phyloP scores from a whole-genome alignment of 1,140 invertebrate genomes.

The Argopecten irradians region DNA sequence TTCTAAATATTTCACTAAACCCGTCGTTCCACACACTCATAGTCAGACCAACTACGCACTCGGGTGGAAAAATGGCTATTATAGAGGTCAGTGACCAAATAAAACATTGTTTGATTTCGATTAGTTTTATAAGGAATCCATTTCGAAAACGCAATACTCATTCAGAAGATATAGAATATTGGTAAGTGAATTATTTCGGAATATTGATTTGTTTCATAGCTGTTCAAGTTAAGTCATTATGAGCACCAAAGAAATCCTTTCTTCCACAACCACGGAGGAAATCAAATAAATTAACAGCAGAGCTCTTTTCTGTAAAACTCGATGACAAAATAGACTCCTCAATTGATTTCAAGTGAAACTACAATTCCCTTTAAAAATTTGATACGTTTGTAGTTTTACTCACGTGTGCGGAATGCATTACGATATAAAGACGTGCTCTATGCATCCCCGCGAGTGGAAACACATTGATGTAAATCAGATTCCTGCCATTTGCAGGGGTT shows the following conservation, averaged over 20 bases:
- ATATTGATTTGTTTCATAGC: neutral
- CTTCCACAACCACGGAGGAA: neutral
- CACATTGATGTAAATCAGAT: neutral
- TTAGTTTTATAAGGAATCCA: neutral
- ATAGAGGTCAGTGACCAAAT: constrained; percentile 10
- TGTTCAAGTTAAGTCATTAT: neutral
- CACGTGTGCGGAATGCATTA: neutral
- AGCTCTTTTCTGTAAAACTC: neutral
- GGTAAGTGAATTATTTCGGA: neutral
- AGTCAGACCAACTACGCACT: constrained; percentile 42
- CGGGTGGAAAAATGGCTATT: constrained; percentile 54
- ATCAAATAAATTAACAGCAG: neutral
- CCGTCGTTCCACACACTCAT: constrained; percentile 41
- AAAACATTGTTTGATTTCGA: neutral
- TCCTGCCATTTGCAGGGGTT: neutral
- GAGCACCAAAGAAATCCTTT: neutral
- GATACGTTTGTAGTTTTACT: neutral
- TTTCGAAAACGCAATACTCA: neutral
- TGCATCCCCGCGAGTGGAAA: neutral
- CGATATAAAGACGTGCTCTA: neutral
- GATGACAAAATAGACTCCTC: neutral
- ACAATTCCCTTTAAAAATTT: neutral
- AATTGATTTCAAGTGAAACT: neutral
- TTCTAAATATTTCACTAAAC: constrained; percentile 38
- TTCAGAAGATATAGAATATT: neutral